Conservation (phyloP, 2,888 invertebrate species). For the Axea sp. region DNA sequence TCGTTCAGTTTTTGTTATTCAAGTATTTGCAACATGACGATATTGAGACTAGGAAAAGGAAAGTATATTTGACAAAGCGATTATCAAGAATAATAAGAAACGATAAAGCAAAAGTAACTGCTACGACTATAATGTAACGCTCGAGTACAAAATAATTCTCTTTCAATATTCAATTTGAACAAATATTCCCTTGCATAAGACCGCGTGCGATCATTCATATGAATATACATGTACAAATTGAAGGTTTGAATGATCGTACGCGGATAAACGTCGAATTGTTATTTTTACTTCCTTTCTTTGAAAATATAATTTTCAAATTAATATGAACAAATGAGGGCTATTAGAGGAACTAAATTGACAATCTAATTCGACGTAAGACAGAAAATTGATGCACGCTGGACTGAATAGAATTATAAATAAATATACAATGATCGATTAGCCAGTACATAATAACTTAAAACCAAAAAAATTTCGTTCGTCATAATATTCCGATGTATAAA, state of each 20-base stretch:
- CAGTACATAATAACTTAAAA: constrained; percentile 36
- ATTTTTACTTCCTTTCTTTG: too few species aligned
- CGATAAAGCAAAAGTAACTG: constrained; percentile 37
- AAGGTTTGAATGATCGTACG: constrained; percentile 12
- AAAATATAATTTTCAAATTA: too few species aligned
- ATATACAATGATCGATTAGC: constrained; percentile 37
- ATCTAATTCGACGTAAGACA: constrained; percentile 29
- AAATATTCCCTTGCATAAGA: not conserved
- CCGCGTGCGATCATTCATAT: constrained; percentile 11
- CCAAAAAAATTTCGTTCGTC: constrained; percentile 7
- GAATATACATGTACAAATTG: constrained; percentile 37
- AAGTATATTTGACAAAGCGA: constrained; percentile 40
- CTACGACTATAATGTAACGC: constrained; percentile 32
- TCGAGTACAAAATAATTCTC: constrained; percentile 54
- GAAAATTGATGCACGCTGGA: constrained; percentile 13
- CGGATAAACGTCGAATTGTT: not conserved
- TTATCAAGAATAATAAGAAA: constrained; percentile 32
- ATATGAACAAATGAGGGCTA: too few species aligned
- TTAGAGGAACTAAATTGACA: constrained; percentile 42
- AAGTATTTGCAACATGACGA: constrained; percentile 18
- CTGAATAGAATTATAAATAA: constrained; percentile 41
- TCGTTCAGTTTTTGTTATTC: constrained; percentile 1
- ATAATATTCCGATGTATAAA: constrained; percentile 16
- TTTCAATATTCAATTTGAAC: constrained; percentile 29
- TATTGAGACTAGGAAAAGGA: constrained; percentile 51